Conservation (phyloP, 2,888 invertebrate species). For the Prenolepis imparis region DNA sequence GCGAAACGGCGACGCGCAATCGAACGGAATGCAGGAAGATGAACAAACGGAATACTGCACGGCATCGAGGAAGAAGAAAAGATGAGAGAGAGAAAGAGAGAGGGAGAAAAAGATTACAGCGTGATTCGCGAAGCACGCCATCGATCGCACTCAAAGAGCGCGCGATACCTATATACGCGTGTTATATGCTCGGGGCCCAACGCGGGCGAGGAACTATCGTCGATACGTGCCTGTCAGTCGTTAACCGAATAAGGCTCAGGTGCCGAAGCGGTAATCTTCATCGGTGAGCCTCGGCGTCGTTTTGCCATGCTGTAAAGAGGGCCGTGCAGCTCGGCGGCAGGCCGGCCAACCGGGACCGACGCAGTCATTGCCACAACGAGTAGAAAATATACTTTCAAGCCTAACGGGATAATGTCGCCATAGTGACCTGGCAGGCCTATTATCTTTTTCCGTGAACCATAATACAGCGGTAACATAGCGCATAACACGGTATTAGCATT, state of each 20-base stretch:
- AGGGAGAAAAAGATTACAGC: constrained; percentile 49
- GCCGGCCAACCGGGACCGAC: constrained; percentile 41
- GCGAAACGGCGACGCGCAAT: constrained; percentile 45
- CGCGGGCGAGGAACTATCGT: constrained; percentile 46
- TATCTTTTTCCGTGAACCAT: constrained; percentile 73
- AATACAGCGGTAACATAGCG: constrained; percentile 59
- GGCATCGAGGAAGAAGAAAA: constrained; percentile 26
- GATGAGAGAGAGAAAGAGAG: constrained; percentile 13
- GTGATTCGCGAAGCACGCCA: constrained; percentile 56
- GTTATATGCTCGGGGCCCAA: constrained; percentile 29
- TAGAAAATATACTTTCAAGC: constrained; percentile 78
- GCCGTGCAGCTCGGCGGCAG: constrained; percentile 29
- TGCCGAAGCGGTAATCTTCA: constrained; percentile 68
- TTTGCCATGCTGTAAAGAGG: constrained; percentile 60
- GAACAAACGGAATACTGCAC: constrained; percentile 41
- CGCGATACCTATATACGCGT: constrained; percentile 36
- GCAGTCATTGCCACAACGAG: constrained; percentile 75
- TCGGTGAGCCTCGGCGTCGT: constrained; percentile 51
- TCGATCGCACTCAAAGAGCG: constrained; percentile 42
- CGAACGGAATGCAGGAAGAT: constrained; percentile 61
- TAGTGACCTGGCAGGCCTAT: constrained; percentile 77
- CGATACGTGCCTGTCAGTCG: constrained; percentile 60
- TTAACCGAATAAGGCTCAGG: constrained; percentile 73
- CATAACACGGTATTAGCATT: constrained; percentile 65
- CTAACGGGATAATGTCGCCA: constrained; percentile 79